These are phyloP conservation scores for Calameuta pallipes DNA, from an alignment of 2,888 invertebrate species.

Conservation along the genomic window DNA sequence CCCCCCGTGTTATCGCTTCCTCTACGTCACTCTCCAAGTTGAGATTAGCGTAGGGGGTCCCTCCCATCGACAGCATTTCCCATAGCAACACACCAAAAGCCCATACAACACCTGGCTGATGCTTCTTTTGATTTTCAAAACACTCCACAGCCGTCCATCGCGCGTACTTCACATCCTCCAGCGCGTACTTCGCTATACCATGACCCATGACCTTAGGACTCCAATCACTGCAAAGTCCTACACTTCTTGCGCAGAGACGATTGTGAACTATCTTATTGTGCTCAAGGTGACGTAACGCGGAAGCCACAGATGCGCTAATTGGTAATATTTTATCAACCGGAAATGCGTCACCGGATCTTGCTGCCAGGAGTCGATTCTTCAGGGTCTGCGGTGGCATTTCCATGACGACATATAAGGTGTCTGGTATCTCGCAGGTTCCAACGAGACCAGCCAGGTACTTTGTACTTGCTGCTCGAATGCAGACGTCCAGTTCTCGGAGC, in stretches of 20 bases:
- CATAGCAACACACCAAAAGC: constrained; percentile 85
- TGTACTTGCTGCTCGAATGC: constrained; percentile 78
- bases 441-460: constrained; percentile 79
- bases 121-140: constrained; percentile 74
- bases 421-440: constrained; percentile 83
- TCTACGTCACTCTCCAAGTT: constrained; percentile 70
- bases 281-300: constrained; percentile 67
- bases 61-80: constrained; percentile 85
- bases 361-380: constrained; percentile 73
- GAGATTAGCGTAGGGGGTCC: constrained; percentile 81
- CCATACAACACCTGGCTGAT: constrained; percentile 85
- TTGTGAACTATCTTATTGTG: constrained; percentile 76
- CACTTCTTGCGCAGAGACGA: constrained; percentile 78
- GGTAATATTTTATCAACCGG: constrained; percentile 58
- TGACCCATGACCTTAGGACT: constrained; percentile 81
- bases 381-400: constrained; percentile 77
- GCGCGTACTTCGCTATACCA: constrained; percentile 78
- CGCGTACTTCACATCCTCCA: constrained; percentile 78
- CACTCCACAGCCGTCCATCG: constrained; percentile 86
- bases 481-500: constrained; percentile 78
- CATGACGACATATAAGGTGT: constrained; percentile 79
- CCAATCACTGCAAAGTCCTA: constrained; percentile 75
- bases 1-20: constrained; percentile 73
- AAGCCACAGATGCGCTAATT: constrained; percentile 66
- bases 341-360: constrained; percentile 55